Conservation (phyloP, 1,140 invertebrate genomes). For the Neuroterus valhalla region DNA sequence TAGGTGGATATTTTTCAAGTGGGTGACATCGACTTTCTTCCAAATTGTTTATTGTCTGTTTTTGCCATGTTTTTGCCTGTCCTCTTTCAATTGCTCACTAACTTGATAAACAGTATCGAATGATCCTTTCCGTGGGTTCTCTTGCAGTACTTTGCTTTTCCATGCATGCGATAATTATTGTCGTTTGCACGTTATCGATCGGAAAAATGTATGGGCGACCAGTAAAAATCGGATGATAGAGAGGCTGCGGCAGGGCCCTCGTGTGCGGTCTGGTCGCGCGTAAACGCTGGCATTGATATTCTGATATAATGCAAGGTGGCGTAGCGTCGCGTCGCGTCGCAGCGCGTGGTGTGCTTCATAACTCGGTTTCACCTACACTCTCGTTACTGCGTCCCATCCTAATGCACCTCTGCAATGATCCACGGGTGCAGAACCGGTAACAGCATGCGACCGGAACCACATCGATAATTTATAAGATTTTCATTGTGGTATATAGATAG, state of each 20-base stretch:
- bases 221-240: constrained; percentile 68
- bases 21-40: too few species aligned
- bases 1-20: too few species aligned
- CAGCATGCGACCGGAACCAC: constrained; percentile 65
- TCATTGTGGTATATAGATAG: constrained; percentile 66
- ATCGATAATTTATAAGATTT: constrained; percentile 72
- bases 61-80: neutral
- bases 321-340: constrained; percentile 51
- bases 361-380: constrained; percentile 44
- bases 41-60: neutral
- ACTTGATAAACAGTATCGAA: too few species aligned
- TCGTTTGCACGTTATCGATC: constrained; percentile 51
- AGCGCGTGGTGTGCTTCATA: constrained; percentile 36
- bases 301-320: constrained; percentile 67
- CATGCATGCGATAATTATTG: constrained; percentile 41
- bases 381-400: constrained; percentile 10
- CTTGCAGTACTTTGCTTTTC: neutral
- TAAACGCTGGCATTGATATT: constrained; percentile 62
- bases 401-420: neutral
- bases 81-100: neutral
- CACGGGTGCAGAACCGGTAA: constrained; percentile 49
- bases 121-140: neutral
- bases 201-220: constrained; percentile 49
- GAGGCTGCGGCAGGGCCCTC: constrained; percentile 58
- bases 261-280: constrained; percentile 64